phyloP scores from a whole-genome alignment of 2,888 invertebrate species.

The Spialia ferax region DNA sequence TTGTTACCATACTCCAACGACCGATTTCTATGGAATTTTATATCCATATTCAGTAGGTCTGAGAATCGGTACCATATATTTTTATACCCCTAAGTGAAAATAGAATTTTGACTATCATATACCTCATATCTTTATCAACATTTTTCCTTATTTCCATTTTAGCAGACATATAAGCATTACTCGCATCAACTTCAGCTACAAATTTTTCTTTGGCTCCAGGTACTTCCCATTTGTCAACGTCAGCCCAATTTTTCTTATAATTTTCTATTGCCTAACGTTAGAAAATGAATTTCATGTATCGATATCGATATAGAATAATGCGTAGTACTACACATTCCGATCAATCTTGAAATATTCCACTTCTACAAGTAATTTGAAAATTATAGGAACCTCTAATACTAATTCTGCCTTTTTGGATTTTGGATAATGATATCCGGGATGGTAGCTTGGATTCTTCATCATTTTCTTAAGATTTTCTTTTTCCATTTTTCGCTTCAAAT shows the following conservation, averaged over 20 bases:
- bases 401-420: constrained; percentile 57
- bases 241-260: constrained; percentile 62
- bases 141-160: constrained; percentile 56
- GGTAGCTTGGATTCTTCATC: constrained; percentile 69
- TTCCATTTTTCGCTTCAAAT: constrained; percentile 57
- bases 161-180: constrained; percentile 56
- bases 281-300: too few relatives aligned
- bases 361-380: too few relatives aligned
- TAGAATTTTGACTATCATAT: too few relatives aligned
- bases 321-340: too few relatives aligned
- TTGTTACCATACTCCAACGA: too few relatives aligned
- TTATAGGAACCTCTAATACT: constrained; percentile 55
- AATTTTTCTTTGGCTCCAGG: constrained; percentile 61
- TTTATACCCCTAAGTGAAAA: too few relatives aligned
- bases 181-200: constrained; percentile 53
- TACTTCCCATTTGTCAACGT: constrained; percentile 55
- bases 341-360: too few relatives aligned
- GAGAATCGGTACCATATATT: too few relatives aligned
- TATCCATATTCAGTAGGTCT: too few relatives aligned
- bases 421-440: constrained; percentile 71
- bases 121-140: constrained; percentile 63
- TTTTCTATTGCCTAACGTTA: constrained; percentile 52
- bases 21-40: too few relatives aligned
- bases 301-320: too few relatives aligned
- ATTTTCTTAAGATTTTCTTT: constrained; percentile 61